Evolutionary conservation across 2,113 vertebrate genomes (phyloP), one percentile per base, ranked within the genome.

Genomic region (Anser cygnoides): DNA sequence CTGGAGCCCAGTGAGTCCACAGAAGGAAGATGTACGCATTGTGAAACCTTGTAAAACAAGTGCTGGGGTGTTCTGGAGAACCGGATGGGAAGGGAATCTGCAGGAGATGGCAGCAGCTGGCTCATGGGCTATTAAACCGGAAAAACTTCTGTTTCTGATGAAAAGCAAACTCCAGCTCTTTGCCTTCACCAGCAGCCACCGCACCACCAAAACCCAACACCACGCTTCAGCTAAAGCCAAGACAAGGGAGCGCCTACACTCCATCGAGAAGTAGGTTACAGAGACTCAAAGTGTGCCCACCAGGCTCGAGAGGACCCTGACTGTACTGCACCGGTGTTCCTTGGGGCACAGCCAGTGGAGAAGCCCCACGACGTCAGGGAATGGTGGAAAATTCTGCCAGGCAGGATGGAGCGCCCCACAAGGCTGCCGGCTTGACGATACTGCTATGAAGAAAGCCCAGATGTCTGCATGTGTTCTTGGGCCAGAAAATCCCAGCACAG

Each of bases 181-280:
- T 72, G 58, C 26, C 28, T 70, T 77, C 39, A 65, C 39, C 29
- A 77, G 50, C 35, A 74, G 54, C 25, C 21, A 43, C 44, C 33
- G 0, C 0, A 26, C 39, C 37, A 74, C 26, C 39, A 65, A 61
- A 91, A 92, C n/a, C 13, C 15, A 65, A 68, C 1, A 1, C 6
- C 9, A 22, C 13, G 9, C 15, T 74, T 76, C 5, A 13, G 31
- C 25, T 39, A 55, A 9, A 82, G 28, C 1, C 3, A 50, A 78
- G 52, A n/a, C 0, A 0, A 10, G 46, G 37, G 19, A 81, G 84
- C 0, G 2, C 4, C n/a, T 59, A 19, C 1, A 2, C 7, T 49
- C 20, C 3, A 0, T 52, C 49, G 20, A 73, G 43, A n/a, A 4
- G 13, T 3, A 80, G 18, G 72, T 62, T 57, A 62, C 52, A 52